Evolutionary conservation across 2,113 vertebrate species (phyloP).

Genomic region (Narcine bancroftii): DNA sequence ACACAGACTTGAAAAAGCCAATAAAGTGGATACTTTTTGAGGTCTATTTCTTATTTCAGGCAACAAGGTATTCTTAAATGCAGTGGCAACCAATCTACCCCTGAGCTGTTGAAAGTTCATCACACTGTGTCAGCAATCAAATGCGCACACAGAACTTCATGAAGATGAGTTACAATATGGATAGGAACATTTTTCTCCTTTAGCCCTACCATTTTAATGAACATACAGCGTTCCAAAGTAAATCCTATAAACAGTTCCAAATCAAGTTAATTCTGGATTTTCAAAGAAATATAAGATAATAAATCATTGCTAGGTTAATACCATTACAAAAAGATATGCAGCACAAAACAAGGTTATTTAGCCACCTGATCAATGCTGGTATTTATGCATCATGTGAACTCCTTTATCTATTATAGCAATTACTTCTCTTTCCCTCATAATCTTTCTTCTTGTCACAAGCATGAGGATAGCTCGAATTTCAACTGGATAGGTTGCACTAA

Average conservation of each 20-base stretch:
- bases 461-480: too few relatives aligned
- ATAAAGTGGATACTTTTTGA: neutral
- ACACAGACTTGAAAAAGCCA: slow-evolving; percentile 9
- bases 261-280: neutral
- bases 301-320: neutral
- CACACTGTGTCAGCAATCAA: neutral
- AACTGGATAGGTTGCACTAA: too few relatives aligned
- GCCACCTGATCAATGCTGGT: neutral
- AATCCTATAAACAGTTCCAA: neutral
- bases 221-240: neutral
- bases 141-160: neutral
- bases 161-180: neutral
- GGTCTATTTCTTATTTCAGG: neutral
- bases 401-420: too few relatives aligned
- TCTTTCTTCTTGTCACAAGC: neutral
- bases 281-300: neutral
- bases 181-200: neutral
- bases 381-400: too few relatives aligned
- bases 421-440: too few relatives aligned
- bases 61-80: neutral
- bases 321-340: neutral
- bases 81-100: neutral
- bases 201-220: neutral
- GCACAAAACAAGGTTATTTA: neutral
- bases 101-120: neutral